Percentiles rank a stretch among this genome's conserved stretches.
These are phyloP conservation scores for Phoenicopterus ruber DNA, from an alignment of 2,113 vertebrate species.

Conservation along the genomic window DNA sequence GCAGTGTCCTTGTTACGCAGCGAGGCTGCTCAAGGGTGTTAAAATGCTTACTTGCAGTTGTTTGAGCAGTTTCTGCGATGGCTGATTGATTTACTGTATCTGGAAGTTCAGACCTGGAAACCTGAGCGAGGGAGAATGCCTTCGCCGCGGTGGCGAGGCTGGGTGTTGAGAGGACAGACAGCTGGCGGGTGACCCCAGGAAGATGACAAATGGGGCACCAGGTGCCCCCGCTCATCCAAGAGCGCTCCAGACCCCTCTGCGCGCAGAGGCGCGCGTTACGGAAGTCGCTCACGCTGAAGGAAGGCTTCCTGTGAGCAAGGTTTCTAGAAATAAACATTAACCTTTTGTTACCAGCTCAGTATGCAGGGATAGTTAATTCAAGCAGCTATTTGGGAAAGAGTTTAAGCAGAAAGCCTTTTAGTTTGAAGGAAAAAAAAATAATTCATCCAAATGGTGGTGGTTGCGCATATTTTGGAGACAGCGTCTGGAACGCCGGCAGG, in stretches of 20 bases:
- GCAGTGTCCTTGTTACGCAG: constrained; percentile 30
- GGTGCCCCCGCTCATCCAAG: constrained; percentile 73
- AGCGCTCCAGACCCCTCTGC: constrained; percentile 38
- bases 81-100: constrained; percentile 69
- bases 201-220: constrained; percentile 84
- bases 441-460: neutral
- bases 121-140: constrained; percentile 71
- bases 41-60: constrained; percentile 51
- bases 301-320: constrained; percentile 74
- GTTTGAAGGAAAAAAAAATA: neutral
- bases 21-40: neutral
- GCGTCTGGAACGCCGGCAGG: neutral
- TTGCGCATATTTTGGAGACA: neutral
- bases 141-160: constrained; percentile 60
- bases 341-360: constrained; percentile 6
- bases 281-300: constrained; percentile 66
- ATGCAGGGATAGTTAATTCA: neutral
- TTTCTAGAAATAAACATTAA: constrained; percentile 58
- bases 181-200: constrained; percentile 80
- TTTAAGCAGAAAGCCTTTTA: neutral
- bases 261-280: constrained; percentile 53
- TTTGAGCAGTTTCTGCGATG: neutral
- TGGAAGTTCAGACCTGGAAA: constrained; percentile 72
- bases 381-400: neutral
- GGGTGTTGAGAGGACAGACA: constrained; percentile 84